Conservation (phyloP, 2,797 vertebrate genomes). For the Thunnus albacares region DNA sequence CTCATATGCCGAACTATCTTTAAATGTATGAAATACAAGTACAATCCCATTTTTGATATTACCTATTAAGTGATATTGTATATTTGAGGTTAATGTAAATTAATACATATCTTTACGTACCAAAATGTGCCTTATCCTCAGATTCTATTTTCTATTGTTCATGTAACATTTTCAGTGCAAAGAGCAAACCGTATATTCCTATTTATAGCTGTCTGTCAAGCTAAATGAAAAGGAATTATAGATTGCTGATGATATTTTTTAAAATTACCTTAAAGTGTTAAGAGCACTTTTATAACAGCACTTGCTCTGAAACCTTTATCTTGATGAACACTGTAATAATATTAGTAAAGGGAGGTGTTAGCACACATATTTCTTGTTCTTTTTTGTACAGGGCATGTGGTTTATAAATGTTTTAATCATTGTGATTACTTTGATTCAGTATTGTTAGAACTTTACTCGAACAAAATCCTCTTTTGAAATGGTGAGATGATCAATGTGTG, state of each 20-base stretch:
- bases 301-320: not conserved
- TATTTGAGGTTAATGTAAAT: not conserved
- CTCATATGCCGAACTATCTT: not conserved
- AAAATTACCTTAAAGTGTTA: not conserved
- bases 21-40: too few relatives aligned
- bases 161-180: not conserved
- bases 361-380: not conserved
- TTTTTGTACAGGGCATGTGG: not conserved
- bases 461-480: conserved; percentile 24
- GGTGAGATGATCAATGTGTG: conserved; percentile 36
- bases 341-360: too few relatives aligned
- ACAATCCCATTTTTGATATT: not conserved
- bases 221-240: not conserved
- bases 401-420: conserved; percentile 22
- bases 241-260: not conserved
- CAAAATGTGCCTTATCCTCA: not conserved
- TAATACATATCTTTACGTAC: not conserved
- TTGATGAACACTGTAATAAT: not conserved
- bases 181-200: not conserved
- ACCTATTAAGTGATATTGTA: not conserved
- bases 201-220: not conserved
- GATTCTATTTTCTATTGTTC: not conserved
- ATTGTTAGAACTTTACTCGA: conserved; percentile 16
- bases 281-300: not conserved
- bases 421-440: conserved; percentile 29